These are phyloP conservation scores for Sisyra terminalis DNA, from an alignment of 2,888 invertebrate species.

Conservation along the genomic window DNA sequence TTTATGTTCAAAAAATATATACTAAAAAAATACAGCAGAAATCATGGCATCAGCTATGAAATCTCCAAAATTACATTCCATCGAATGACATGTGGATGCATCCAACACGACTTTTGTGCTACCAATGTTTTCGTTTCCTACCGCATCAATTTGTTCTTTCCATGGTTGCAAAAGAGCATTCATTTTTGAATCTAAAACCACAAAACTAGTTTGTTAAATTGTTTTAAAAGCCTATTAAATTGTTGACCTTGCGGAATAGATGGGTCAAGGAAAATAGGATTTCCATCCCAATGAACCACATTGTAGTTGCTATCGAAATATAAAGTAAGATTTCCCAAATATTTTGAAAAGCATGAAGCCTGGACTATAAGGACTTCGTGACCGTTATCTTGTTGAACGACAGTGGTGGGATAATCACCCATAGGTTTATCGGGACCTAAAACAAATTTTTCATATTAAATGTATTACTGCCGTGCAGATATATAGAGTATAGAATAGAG, in stretches of 20 bases:
- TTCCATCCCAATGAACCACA: constrained; percentile 48
- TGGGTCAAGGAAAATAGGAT: constrained; percentile 48
- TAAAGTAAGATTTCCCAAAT: constrained; percentile 60
- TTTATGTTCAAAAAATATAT: neutral
- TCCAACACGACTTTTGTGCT: constrained; percentile 36
- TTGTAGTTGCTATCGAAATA: constrained; percentile 51
- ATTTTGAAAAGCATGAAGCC: constrained; percentile 55
- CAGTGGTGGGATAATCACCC: constrained; percentile 50
- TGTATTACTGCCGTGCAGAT: too few species aligned
- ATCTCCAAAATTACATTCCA: constrained; percentile 60
- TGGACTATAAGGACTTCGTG: constrained; percentile 49
- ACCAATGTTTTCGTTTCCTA: constrained; percentile 40
- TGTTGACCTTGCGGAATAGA: constrained; percentile 50
- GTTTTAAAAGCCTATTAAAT: constrained; percentile 21
- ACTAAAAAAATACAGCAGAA: constrained; percentile 34
- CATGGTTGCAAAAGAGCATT: constrained; percentile 39
- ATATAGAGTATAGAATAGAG: too few species aligned
- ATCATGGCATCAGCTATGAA: constrained; percentile 57
- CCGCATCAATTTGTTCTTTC: constrained; percentile 35
- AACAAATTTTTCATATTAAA: too few species aligned
- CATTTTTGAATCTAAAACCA: constrained; percentile 23
- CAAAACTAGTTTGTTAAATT: too few species aligned
- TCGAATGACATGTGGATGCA: constrained; percentile 32
- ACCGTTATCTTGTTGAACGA: constrained; percentile 39
- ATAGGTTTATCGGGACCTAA: constrained; percentile 36